phyloP scores from a whole-genome alignment of 1,140 invertebrate genomes.

The Euschistus heros region DNA sequence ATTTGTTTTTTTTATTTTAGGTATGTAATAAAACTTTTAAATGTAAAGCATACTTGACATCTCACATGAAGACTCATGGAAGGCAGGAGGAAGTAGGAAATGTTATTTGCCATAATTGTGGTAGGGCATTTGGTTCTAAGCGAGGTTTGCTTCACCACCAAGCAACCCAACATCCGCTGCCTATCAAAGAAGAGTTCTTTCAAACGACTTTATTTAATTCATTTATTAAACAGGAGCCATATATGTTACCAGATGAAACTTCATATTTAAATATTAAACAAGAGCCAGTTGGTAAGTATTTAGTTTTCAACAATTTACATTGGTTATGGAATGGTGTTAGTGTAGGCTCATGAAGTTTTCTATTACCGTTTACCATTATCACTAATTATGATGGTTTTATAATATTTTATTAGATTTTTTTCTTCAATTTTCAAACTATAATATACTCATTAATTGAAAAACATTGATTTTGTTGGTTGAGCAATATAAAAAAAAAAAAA shows the following conservation, averaged over 20 bases:
- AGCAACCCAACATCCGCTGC: slow-evolving; percentile 1
- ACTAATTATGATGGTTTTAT: not conserved
- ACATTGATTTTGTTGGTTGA: not conserved
- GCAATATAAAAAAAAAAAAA: not conserved
- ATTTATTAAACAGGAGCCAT: slow-evolving; percentile 3
- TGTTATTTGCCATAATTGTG: slow-evolving; percentile 10
- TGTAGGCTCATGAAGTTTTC: not conserved
- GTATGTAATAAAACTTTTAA: slow-evolving; percentile 24
- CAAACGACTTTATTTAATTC: not conserved
- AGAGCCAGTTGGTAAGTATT: slow-evolving; percentile 2
- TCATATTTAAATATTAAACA: slow-evolving; percentile 1
- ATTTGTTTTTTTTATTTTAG: slow-evolving; percentile 16
- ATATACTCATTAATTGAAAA: not conserved
- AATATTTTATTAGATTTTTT: not conserved
- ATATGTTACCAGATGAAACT: not conserved
- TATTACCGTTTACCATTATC: not conserved
- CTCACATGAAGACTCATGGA: slow-evolving; percentile 22
- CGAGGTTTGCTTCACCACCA: slow-evolving; percentile 13
- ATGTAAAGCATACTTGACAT: slow-evolving; percentile 23
- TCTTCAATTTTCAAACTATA: not conserved
- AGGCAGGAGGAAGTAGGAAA: not conserved
- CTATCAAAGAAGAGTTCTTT: not conserved
- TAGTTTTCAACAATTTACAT: not conserved
- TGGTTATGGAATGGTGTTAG: no score
- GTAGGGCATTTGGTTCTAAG: not conserved